These are phyloP conservation scores for Podiceps cristatus DNA, from an alignment of 2,113 vertebrate species.

Conservation along the genomic window DNA sequence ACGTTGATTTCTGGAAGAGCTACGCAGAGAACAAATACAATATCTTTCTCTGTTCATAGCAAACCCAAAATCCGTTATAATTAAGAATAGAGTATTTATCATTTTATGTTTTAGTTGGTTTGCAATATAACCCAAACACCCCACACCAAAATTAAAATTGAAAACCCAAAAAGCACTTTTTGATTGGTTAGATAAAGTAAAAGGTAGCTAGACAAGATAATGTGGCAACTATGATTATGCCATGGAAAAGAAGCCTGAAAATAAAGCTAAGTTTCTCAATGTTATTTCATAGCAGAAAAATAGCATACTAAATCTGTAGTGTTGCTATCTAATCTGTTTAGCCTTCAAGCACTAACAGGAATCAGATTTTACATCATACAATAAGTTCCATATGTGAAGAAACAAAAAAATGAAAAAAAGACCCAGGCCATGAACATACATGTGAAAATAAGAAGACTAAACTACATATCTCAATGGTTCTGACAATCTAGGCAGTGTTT, in stretches of 20 bases:
- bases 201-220: not conserved
- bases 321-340: not conserved
- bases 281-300: not conserved
- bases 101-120: not conserved
- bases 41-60: not conserved
- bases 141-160: not conserved
- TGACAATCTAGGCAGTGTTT: not conserved
- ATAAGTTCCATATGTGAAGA: not conserved
- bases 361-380: not conserved
- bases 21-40: not conserved
- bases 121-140: not conserved
- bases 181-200: not conserved
- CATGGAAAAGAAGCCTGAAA: not conserved
- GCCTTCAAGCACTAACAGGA: not conserved
- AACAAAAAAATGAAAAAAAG: not conserved
- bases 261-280: not conserved
- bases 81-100: not conserved
- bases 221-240: not conserved
- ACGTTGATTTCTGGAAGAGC: not conserved
- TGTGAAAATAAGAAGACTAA: not conserved
- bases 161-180: not conserved
- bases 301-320: not conserved
- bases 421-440: not conserved
- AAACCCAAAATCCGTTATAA: not conserved
- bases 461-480: not conserved